These are phyloP conservation scores for Avahi laniger DNA, from an alignment of 2,797 vertebrate genomes.

Conservation along the genomic window DNA sequence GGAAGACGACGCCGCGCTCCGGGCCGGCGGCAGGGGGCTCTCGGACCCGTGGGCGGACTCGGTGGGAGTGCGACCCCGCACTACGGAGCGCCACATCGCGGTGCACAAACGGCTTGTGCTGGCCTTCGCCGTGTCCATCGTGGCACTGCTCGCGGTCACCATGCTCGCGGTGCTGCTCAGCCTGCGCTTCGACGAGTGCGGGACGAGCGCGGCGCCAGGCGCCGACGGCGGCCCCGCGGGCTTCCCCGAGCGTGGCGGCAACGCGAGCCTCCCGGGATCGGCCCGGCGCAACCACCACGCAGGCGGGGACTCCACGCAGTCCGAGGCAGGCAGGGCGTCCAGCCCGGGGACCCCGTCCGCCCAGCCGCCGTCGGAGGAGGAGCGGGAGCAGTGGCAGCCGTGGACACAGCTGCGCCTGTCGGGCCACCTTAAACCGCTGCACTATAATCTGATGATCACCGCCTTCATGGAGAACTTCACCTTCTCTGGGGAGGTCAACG, in stretches of 20 bases:
- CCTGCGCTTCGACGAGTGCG: conserved; percentile 92
- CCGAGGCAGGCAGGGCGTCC: neutral
- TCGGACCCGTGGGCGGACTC: conserved; percentile 93
- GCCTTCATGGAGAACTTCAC: conserved; percentile 98
- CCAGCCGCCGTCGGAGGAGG: conserved; percentile 67
- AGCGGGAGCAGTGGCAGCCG: conserved; percentile 81
- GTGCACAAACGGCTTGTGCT: conserved; percentile 93
- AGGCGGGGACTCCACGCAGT: conserved; percentile 56
- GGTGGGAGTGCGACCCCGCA: conserved; percentile 91
- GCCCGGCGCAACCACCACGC: conserved; percentile 76
- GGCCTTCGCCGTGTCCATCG: conserved; percentile 93
- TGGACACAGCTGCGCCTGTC: conserved; percentile 92
- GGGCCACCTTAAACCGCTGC: conserved; percentile 90
- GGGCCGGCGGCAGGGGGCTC: conserved; percentile 91
- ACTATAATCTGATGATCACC: conserved; percentile 94
- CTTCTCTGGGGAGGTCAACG: conserved; percentile 94
- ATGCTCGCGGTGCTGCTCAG: conserved; percentile 93
- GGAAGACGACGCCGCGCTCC: conserved; percentile 89
- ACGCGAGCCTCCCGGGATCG: conserved; percentile 78
- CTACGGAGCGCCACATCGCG: conserved; percentile 92
- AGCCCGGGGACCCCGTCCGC: conserved; percentile 44
- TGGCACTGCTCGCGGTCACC: conserved; percentile 93
- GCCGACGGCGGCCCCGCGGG: conserved; percentile 62
- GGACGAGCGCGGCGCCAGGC: conserved; percentile 70
- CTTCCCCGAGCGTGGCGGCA: conserved; percentile 62